phyloP scores from a whole-genome alignment of 2,797 vertebrate species.

The Halcyon chelicuti region DNA sequence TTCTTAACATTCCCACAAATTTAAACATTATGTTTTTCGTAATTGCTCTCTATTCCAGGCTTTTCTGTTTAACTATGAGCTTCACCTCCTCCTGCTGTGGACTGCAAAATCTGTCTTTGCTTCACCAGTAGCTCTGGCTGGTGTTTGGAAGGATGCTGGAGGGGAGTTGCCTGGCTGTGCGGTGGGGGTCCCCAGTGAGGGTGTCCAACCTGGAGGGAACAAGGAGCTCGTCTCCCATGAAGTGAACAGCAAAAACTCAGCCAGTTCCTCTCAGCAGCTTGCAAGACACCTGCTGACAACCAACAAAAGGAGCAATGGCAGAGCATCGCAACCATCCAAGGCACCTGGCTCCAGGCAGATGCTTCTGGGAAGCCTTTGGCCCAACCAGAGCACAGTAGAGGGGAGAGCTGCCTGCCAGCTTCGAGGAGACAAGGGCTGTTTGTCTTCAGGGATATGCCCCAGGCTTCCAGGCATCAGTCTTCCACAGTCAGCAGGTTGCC shows the following conservation, averaged over 20 bases:
- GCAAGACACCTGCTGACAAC: background rate
- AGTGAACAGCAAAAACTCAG: background rate
- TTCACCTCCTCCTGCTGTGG: background rate
- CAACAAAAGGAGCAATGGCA: fast-evolving
- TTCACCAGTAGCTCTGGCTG: background rate
- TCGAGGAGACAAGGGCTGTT: background rate
- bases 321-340: background rate
- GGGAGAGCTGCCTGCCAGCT: background rate
- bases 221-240: background rate
- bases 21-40: background rate
- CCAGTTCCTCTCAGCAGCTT: background rate
- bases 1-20: background rate
- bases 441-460: background rate
- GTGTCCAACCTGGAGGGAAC: background rate
- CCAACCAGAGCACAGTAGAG: background rate
- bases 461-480: background rate
- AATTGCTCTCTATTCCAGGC: conserved; percentile 4
- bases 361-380: background rate
- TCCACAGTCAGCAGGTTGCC: background rate
- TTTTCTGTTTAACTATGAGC: background rate
- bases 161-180: background rate
- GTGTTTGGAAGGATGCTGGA: background rate
- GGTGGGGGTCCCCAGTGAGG: background rate
- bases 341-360: background rate
- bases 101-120: background rate